Evolutionary conservation across 2,113 vertebrate species (phyloP).

Genomic region (Holacanthus passer): DNA sequence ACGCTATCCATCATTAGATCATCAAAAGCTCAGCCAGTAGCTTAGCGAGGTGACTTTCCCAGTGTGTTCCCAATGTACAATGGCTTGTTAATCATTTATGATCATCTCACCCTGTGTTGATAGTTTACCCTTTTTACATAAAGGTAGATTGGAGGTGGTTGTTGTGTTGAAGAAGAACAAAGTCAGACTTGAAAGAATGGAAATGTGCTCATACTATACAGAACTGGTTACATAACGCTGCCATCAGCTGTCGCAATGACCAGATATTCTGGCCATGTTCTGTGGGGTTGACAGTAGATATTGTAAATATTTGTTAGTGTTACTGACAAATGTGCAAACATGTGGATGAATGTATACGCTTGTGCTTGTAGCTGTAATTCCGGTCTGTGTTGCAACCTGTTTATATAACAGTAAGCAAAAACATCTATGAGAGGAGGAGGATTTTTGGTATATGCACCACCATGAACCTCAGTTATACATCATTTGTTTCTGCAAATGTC

Average conservation of each 20-base stretch:
- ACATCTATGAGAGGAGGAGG: not conserved
- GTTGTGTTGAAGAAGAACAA: not conserved
- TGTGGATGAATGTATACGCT: not conserved
- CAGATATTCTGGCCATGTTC: slow-evolving; percentile 5
- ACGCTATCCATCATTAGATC: slow-evolving; percentile 1
- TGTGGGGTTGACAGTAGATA: not conserved
- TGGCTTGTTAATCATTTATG: not conserved
- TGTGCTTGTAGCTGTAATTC: slow-evolving; percentile 6
- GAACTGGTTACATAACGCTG: slow-evolving; percentile 1
- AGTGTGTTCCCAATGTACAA: not conserved
- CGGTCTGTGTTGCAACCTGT: not conserved
- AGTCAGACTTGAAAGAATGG: not conserved
- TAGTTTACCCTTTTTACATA: not conserved
- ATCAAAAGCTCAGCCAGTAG: not conserved
- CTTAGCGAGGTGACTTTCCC: not conserved
- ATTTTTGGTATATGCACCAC: not conserved
- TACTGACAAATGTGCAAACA: slow-evolving; percentile 22
- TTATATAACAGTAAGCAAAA: not conserved
- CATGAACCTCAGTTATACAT: not conserved
- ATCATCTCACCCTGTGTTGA: not conserved
- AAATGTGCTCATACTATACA: slow-evolving; percentile 3
- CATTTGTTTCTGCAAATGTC: not conserved
- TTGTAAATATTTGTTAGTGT: slow-evolving; percentile 49
- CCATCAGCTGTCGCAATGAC: not conserved
- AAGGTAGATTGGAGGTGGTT: not conserved